Evolutionary conservation across 2,113 vertebrate genomes (phyloP).

Genomic region (Meleagris gallopavo): DNA sequence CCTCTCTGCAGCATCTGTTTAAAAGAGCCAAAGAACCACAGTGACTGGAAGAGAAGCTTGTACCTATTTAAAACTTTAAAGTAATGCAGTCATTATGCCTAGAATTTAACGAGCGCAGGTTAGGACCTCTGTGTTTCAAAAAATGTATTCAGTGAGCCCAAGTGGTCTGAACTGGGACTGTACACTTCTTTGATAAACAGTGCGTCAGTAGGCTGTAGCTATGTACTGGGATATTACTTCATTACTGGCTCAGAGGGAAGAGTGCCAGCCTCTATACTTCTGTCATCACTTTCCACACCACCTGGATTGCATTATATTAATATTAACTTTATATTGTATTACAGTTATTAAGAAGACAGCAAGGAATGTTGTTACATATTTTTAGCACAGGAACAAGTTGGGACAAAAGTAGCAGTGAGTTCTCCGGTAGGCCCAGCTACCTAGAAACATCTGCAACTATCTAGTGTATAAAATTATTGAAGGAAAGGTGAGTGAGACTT

Average conservation of each 20-base stretch:
- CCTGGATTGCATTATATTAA: slow-evolving; percentile 27
- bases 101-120: not conserved
- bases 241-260: not conserved
- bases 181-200: not conserved
- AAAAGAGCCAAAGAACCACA: not conserved
- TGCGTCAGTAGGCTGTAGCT: not conserved
- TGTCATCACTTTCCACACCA: slow-evolving; percentile 33
- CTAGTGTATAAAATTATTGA: not conserved
- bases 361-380: slow-evolving; percentile 48
- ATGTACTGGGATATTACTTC: not conserved
- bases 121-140: not conserved
- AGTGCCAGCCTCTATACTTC: not conserved
- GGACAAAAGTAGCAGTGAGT: slow-evolving; percentile 3
- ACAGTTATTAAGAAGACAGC: slow-evolving; percentile 44
- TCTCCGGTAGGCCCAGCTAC: not conserved
- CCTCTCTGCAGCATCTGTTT: not conserved
- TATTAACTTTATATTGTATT: slow-evolving; percentile 54
- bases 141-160: rapidly evolving
- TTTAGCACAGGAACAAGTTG: slow-evolving; percentile 43
- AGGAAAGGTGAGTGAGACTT: not conserved
- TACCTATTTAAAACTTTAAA: not conserved
- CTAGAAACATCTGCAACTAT: slow-evolving; percentile 26
- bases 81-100: not conserved
- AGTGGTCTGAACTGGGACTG: not conserved
- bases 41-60: not conserved